Conservation (phyloP, 2,888 invertebrate genomes). For the Iphiclides podalirius region DNA sequence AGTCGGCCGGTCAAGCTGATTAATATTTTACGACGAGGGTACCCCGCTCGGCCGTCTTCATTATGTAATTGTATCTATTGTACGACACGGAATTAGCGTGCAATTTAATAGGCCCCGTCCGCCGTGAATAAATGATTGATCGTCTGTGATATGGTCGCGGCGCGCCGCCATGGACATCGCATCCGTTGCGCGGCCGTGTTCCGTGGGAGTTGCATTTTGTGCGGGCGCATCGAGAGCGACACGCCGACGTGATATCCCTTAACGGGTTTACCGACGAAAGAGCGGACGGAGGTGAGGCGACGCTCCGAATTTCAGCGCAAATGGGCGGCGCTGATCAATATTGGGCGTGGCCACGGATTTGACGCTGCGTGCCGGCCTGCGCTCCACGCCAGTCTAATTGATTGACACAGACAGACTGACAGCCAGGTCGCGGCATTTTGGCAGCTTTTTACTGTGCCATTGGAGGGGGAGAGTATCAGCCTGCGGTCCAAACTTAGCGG, state of each 20-base stretch:
- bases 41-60: background rate
- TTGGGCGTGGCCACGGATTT: conserved; percentile 56
- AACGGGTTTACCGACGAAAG: conserved; percentile 33
- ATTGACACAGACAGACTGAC: conserved; percentile 73
- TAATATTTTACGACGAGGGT: conserved; percentile 2
- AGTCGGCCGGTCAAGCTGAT: background rate
- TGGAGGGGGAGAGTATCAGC: conserved; percentile 41
- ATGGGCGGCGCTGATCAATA: conserved; percentile 67
- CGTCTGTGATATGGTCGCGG: background rate
- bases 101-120: background rate
- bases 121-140: background rate
- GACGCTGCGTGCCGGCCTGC: conserved; percentile 66
- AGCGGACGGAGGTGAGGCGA: conserved; percentile 39
- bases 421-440: conserved; percentile 56
- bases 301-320: conserved; percentile 53
- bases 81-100: conserved; percentile 1
- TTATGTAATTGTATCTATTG: conserved; percentile 1
- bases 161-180: background rate
- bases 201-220: conserved; percentile 14
- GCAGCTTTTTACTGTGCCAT: conserved; percentile 63
- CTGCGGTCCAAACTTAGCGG: conserved; percentile 34
- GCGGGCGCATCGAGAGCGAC: background rate
- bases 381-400: conserved; percentile 59
- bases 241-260: conserved; percentile 27
- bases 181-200: conserved; percentile 10